Evolutionary conservation across 2,113 vertebrate species (phyloP), one percentile per base, ranked within the genome.

Genomic region (Psettodes erumei): DNA sequence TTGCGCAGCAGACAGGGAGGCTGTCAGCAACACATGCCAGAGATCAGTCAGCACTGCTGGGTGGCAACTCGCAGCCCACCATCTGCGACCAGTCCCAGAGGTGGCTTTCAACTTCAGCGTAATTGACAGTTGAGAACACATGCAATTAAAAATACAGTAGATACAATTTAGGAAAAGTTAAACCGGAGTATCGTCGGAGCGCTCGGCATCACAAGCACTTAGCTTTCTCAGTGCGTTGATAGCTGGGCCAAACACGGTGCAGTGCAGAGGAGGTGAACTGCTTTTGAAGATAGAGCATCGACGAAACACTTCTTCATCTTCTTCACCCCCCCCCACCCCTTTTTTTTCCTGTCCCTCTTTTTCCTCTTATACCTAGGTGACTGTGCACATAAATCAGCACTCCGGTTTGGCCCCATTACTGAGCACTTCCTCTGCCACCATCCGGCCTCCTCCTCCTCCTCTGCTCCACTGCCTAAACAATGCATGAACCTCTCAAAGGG

Each of bases 401-500:
- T 82, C 66, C 68, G 23, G 81, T 85, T 90, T 86, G 86, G 80
- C 86, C 86, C 89, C 86, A 86, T 90, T 90, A 89, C 82, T 1
- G 60, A 55, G 81, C 60, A 80, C 83, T 86, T 90, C 87, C 77
- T 83, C 73, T 33, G 21, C 77, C 82, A 65, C 83, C 81, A 71
- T 72, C 73, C 77, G 38, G 73, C 80, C 66, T 48, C 66, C 60
- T 77, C 65, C 72, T 75, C 81, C 77, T 66, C 81, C 75, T 75
- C 59, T 40, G 42, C 81, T 69, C 77, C 18, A 54, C 75, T 72
- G 82, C 82, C 88, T 89, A 91, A 92, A 92, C 91, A 91, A 91
- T 92, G 88, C 91, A 93, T 91, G 91, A 89, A 86, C 79, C 91
- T 92, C 89, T 92, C 86, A 88, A 87, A 92, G 88, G 85, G 88